These are phyloP conservation scores for Aspidiotus destructor DNA, from an alignment of 2,888 invertebrate genomes.

Conservation along the genomic window DNA sequence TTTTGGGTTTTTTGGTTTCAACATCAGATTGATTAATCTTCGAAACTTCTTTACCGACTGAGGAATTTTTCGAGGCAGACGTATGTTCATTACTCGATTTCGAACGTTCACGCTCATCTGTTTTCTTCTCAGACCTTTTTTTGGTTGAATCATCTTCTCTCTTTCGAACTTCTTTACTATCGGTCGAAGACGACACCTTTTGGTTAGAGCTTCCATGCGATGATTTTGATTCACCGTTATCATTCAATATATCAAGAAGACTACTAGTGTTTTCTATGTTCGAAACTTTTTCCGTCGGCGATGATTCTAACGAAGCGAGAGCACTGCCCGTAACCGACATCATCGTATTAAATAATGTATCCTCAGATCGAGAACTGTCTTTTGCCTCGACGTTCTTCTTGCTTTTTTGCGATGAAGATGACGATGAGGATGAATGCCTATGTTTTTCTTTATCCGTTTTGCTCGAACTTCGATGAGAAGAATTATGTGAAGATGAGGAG, in stretches of 20 bases:
- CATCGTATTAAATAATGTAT: neutral
- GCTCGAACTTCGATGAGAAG: constrained; percentile 11
- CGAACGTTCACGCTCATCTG: neutral
- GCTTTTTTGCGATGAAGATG: constrained; percentile 22
- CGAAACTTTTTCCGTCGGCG: neutral
- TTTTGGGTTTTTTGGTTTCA: constrained; percentile 19
- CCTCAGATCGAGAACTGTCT: neutral
- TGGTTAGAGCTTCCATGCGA: neutral
- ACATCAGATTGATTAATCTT: neutral
- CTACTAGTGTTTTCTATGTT: neutral
- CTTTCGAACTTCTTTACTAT: neutral
- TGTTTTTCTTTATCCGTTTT: constrained; percentile 25
- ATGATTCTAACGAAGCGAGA: neutral
- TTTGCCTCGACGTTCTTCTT: constrained; percentile 11
- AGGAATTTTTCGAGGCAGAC: constrained; percentile 4
- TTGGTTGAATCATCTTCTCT: neutral
- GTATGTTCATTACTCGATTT: neutral
- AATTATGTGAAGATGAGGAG: constrained; percentile 15
- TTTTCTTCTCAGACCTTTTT: neutral
- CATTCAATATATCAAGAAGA: no score
- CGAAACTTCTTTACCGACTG: neutral
- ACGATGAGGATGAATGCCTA: constrained; percentile 5
- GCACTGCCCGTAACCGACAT: neutral
- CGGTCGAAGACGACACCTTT: neutral
- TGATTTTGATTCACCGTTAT: neutral